Evolutionary conservation across 2,113 vertebrate species (phyloP).

Genomic region (Alethe diademata): DNA sequence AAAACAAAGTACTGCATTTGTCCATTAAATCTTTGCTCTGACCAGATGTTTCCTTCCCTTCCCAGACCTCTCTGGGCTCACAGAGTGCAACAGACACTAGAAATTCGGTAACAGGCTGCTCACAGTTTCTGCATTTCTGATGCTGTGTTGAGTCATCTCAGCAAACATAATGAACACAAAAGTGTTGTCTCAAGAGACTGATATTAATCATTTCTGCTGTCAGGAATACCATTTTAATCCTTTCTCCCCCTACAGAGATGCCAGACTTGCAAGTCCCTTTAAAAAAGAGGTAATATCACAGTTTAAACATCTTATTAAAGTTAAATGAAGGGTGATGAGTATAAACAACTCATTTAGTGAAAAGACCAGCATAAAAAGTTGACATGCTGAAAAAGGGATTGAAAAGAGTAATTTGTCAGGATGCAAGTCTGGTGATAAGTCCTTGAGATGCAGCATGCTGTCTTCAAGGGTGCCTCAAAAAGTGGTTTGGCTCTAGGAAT

Average conservation of each 20-base stretch:
- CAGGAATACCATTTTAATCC: background rate
- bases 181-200: background rate
- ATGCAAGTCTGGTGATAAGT: background rate
- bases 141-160: background rate
- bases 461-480: background rate
- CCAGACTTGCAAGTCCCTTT: background rate
- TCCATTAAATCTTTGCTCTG: background rate
- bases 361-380: background rate
- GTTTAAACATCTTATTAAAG: conserved; percentile 5
- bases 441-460: background rate
- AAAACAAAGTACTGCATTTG: background rate
- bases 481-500: background rate
- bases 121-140: background rate
- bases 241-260: background rate
- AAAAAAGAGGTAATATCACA: background rate
- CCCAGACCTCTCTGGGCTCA: background rate
- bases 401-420: conserved; percentile 14
- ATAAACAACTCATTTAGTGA: conserved; percentile 3
- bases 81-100: background rate
- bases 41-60: background rate
- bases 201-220: background rate
- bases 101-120: background rate
- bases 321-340: background rate
- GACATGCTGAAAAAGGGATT: conserved; percentile 22
- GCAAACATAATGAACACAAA: background rate